A percentile compares a stretch with the other conserved stretches of the same genome.
Conservation (phyloP, 2,888 invertebrate genomes). For the Polylopha cassiicola region DNA sequence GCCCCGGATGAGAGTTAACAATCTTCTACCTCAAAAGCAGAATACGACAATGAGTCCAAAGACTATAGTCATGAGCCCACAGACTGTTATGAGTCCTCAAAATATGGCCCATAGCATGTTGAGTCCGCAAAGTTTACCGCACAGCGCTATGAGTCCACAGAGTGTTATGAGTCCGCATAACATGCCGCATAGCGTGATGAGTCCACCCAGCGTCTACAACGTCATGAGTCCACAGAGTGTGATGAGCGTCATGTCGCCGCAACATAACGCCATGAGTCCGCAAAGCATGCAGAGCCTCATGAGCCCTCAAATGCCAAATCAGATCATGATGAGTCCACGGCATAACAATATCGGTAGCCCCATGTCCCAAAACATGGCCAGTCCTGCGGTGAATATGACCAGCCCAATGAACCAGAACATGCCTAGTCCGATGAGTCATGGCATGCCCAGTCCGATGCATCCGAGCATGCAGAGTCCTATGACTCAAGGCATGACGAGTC, state of each 20-base stretch:
- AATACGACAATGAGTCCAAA: slow-evolving; percentile 53
- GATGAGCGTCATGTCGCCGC: slow-evolving; percentile 72
- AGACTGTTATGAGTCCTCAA: slow-evolving; percentile 62
- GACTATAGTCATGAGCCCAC: slow-evolving; percentile 59
- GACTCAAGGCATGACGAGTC: slow-evolving; percentile 61
- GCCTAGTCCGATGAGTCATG: slow-evolving; percentile 63
- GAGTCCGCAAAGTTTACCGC: slow-evolving; percentile 67
- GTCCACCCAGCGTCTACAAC: slow-evolving; percentile 63
- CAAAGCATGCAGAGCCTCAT: slow-evolving; percentile 67
- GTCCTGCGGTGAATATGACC: slow-evolving; percentile 57
- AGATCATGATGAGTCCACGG: slow-evolving; percentile 68
- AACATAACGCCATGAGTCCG: slow-evolving; percentile 69
- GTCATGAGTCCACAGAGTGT: slow-evolving; percentile 71
- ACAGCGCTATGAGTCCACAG: slow-evolving; percentile 69
- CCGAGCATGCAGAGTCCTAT: slow-evolving; percentile 65
- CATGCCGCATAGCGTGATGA: slow-evolving; percentile 60
- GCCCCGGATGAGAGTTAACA: slow-evolving; percentile 54
- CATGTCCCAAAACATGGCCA: slow-evolving; percentile 56
- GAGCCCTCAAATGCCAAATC: slow-evolving; percentile 69
- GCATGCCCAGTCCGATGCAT: slow-evolving; percentile 68
- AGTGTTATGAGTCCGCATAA: slow-evolving; percentile 65
- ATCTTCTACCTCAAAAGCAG: slow-evolving; percentile 58
- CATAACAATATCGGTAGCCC: slow-evolving; percentile 55
- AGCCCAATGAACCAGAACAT: slow-evolving; percentile 54
- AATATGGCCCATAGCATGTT: slow-evolving; percentile 63